Percentiles rank a stretch among this genome's conserved stretches.
Conservation (phyloP, 2,113 vertebrate species). For the Trogon melanurus region DNA sequence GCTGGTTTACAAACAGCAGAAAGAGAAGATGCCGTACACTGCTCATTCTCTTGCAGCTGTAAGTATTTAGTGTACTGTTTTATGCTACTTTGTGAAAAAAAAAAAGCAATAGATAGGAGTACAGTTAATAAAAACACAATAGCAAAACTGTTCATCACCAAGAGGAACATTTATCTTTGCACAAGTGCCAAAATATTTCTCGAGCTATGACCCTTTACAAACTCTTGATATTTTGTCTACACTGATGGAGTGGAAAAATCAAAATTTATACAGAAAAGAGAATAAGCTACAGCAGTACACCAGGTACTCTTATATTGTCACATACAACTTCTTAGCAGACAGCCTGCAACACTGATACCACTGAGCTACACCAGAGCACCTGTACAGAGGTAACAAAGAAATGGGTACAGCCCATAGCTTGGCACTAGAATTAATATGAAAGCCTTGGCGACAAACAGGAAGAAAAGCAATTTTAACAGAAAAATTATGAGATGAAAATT, state of each 20-base stretch:
- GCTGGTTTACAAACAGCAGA: neutral
- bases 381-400: neutral
- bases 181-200: neutral
- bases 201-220: neutral
- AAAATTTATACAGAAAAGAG: neutral
- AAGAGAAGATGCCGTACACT: neutral
- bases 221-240: neutral
- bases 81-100: neutral
- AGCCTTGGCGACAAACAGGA: neutral
- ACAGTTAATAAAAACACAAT: neutral
- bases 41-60: neutral
- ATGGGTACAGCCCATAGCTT: neutral
- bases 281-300: neutral
- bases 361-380: neutral
- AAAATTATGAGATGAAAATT: neutral
- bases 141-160: neutral
- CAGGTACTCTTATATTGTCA: neutral
- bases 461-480: neutral
- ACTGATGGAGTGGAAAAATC: neutral
- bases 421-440: neutral
- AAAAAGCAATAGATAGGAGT: neutral
- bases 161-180: neutral
- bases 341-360: neutral
- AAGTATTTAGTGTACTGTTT: neutral
- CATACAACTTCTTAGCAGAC: neutral